Conservation (phyloP, 2,113 vertebrate species). For the Colinus virginianus region DNA sequence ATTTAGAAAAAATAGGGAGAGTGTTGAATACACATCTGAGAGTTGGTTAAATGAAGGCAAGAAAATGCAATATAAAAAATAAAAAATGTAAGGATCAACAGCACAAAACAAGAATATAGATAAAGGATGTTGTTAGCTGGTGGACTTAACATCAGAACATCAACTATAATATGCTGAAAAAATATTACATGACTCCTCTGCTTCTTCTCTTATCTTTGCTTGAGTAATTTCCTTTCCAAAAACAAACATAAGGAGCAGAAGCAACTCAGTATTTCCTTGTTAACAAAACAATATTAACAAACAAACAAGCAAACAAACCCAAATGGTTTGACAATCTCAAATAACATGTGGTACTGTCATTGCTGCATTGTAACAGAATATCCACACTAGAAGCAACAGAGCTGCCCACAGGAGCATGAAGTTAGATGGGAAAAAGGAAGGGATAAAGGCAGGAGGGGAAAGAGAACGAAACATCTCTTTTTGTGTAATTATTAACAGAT, state of each 20-base stretch:
- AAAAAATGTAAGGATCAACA: background rate
- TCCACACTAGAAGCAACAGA: background rate
- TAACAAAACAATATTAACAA: background rate
- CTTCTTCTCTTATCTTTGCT: background rate
- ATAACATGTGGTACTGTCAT: background rate
- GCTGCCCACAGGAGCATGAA: background rate
- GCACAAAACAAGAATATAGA: background rate
- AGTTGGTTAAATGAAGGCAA: background rate
- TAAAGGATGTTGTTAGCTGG: background rate
- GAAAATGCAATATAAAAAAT: background rate
- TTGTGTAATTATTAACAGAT: rapidly evolving
- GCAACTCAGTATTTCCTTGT: background rate
- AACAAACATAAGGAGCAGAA: background rate
- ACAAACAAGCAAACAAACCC: background rate
- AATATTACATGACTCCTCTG: background rate
- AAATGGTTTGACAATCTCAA: background rate
- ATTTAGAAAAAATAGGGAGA: background rate
- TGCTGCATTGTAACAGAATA: background rate
- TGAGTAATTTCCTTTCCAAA: background rate
- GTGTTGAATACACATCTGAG: background rate
- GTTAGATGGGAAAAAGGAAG: background rate
- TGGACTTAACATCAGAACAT: background rate
- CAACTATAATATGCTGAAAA: background rate
- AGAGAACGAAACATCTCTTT: background rate
- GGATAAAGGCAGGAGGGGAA: background rate